Evolutionary conservation across 2,888 invertebrate genomes (phyloP).

Genomic region (Cerastoderma edule): DNA sequence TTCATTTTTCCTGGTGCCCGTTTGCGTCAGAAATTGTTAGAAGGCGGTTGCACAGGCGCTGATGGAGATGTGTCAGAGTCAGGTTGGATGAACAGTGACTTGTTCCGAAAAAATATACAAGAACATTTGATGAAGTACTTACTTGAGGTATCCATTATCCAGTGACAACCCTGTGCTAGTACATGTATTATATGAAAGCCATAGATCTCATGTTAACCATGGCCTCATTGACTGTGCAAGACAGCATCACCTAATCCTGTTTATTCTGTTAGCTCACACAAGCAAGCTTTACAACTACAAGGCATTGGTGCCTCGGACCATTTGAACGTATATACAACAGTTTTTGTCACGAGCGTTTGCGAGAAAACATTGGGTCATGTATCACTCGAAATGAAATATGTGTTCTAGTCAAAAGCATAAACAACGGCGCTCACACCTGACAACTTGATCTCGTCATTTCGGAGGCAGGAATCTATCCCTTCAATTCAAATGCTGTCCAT

Average conservation of each 20-base stretch:
- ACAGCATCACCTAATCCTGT: slow-evolving; percentile 19
- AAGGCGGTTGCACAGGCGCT: slow-evolving; percentile 15
- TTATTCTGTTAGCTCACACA: slow-evolving; percentile 21
- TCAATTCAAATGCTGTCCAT: slow-evolving; percentile 11
- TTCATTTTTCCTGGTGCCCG: neutral
- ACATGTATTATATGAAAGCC: slow-evolving; percentile 30
- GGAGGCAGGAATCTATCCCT: slow-evolving; percentile 26
- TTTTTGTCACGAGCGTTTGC: neutral
- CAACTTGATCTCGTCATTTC: slow-evolving; percentile 20
- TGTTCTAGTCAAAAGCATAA: slow-evolving; percentile 10
- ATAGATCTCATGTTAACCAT: slow-evolving; percentile 19
- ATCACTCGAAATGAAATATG: slow-evolving; percentile 12
- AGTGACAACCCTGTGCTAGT: neutral
- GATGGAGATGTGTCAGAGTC: neutral
- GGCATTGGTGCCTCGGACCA: slow-evolving; percentile 3
- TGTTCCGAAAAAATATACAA: neutral
- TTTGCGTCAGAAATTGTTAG: neutral
- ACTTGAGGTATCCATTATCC: neutral
- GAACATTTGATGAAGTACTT: slow-evolving; percentile 16
- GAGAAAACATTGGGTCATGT: neutral
- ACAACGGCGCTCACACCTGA: slow-evolving; percentile 12
- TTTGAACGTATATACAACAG: slow-evolving; percentile 34
- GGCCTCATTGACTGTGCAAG: slow-evolving; percentile 21
- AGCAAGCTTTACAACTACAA: slow-evolving; percentile 1
- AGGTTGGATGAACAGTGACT: neutral